Percentiles rank a stretch among this genome's conserved stretches.
phyloP scores from a whole-genome alignment of 2,888 invertebrate genomes.

The Palloptera scutellata region DNA sequence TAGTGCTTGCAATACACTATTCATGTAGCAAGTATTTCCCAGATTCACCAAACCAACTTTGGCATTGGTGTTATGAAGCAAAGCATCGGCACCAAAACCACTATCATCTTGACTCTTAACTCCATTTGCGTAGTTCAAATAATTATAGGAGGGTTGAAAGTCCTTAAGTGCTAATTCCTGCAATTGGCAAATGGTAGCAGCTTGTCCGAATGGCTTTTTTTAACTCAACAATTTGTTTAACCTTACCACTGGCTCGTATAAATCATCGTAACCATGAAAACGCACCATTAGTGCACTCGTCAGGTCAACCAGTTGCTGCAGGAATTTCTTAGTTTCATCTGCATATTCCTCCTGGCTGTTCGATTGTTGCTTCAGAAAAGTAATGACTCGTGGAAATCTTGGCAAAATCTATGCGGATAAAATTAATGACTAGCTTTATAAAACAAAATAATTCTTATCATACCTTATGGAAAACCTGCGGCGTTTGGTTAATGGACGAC shows the following conservation, averaged over 20 bases:
- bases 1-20: conserved; percentile 84
- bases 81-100: conserved; percentile 43
- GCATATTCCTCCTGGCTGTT: conserved; percentile 66
- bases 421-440: conserved; percentile 11
- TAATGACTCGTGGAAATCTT: conserved; percentile 66
- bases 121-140: conserved; percentile 53
- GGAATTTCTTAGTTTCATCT: conserved; percentile 66
- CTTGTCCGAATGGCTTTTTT: background rate
- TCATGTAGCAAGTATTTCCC: conserved; percentile 91
- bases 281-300: conserved; percentile 66
- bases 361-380: conserved; percentile 67
- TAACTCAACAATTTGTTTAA: too few species aligned
- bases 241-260: conserved; percentile 67
- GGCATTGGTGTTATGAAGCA: conserved; percentile 49
- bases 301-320: conserved; percentile 72
- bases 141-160: conserved; percentile 65
- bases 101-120: conserved; percentile 11
- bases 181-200: conserved; percentile 4
- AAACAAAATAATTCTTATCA: conserved; percentile 1
- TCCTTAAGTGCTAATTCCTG: conserved; percentile 63
- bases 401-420: conserved; percentile 63
- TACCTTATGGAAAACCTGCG: conserved; percentile 71
- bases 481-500: conserved; percentile 69
- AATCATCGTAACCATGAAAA: conserved; percentile 65
- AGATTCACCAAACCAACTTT: conserved; percentile 80